A percentile compares a stretch with the other conserved stretches of the same genome.
Conservation (phyloP, 2,888 invertebrate species). For the Germaria angustata region DNA sequence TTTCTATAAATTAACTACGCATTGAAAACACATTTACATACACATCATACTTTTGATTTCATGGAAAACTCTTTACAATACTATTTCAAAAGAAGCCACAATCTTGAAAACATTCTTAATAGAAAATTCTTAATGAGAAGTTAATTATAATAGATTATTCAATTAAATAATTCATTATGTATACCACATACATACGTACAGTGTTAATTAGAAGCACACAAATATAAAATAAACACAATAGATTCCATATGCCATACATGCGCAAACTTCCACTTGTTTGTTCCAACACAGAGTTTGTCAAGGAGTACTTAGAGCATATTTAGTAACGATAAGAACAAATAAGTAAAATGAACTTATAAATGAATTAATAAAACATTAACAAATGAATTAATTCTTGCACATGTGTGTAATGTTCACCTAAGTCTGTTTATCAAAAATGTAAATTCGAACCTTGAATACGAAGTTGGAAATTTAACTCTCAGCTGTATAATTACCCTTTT, state of each 20-base stretch:
- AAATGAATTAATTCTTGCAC: slow-evolving; percentile 6
- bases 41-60: neutral
- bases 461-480: no score
- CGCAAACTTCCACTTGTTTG: neutral
- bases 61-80: neutral
- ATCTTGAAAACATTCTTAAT: neutral
- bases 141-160: slow-evolving; percentile 57
- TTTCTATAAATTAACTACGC: no score
- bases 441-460: no score
- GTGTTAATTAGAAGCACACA: slow-evolving; percentile 10
- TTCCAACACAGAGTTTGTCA: neutral
- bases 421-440: no score
- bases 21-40: no score
- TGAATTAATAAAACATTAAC: slow-evolving; percentile 24
- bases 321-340: neutral
- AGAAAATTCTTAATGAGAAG: slow-evolving; percentile 28
- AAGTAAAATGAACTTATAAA: slow-evolving; percentile 10
- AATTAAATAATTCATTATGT: slow-evolving; percentile 55
- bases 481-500: no score
- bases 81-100: neutral
- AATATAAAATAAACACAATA: neutral
- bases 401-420: neutral
- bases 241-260: neutral
- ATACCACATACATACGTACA: slow-evolving; percentile 7
- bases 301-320: neutral